Percentiles rank a stretch among this genome's conserved stretches.
These are phyloP conservation scores for Cyprichromis sp. DNA, from an alignment of 2,113 vertebrate genomes.

Conservation along the genomic window DNA sequence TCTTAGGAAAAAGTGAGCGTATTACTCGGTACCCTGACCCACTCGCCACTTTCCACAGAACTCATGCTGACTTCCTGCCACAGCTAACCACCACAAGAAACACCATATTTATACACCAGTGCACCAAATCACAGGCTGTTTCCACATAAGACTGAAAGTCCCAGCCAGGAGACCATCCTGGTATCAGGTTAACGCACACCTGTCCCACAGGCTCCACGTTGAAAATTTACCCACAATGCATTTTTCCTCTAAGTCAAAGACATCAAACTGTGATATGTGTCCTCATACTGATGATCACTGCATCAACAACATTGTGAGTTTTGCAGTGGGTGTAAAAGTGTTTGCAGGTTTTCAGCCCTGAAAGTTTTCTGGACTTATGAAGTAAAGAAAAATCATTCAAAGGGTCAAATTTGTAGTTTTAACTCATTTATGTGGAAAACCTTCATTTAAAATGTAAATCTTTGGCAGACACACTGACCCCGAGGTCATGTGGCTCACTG, in stretches of 20 bases:
- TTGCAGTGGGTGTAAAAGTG: not conserved
- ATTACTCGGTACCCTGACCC: not conserved
- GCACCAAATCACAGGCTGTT: not conserved
- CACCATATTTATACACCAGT: not conserved
- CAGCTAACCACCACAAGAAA: not conserved
- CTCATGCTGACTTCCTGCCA: not conserved
- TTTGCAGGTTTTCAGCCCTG: not conserved
- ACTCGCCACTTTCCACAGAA: not conserved
- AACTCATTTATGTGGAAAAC: not conserved
- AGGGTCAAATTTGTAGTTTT: not conserved
- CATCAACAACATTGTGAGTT: not conserved
- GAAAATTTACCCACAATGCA: not conserved
- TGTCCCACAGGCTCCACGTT: not conserved
- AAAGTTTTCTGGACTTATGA: not conserved
- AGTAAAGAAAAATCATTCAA: not conserved
- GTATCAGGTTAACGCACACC: not conserved
- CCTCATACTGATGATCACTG: not conserved
- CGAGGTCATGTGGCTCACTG: not conserved
- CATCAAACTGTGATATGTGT: not conserved
- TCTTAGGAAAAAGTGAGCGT: not conserved
- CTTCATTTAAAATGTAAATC: not conserved
- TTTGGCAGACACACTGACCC: not conserved
- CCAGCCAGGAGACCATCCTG: not conserved
- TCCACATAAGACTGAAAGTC: not conserved
- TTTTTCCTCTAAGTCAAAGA: not conserved